Evolutionary conservation across 1,140 invertebrate species (phyloP).

Genomic region (Diabrotica virgifera): DNA sequence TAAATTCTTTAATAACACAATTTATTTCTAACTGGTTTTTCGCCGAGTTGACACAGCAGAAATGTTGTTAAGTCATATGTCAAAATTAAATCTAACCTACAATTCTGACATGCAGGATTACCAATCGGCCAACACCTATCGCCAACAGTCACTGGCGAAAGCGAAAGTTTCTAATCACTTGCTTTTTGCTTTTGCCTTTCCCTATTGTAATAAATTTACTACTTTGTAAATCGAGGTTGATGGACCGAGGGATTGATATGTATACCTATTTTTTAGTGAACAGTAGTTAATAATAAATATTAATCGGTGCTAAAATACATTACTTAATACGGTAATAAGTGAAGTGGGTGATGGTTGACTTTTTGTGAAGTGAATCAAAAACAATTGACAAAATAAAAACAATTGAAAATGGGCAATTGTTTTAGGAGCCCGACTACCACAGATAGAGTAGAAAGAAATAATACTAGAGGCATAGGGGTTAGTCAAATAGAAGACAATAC

Average conservation of each 20-base stretch:
- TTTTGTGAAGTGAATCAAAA: slow-evolving; percentile 30
- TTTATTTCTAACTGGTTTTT: neutral
- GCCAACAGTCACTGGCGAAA: slow-evolving; percentile 7
- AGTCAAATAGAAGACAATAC: slow-evolving; percentile 57
- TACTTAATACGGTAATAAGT: slow-evolving; percentile 6
- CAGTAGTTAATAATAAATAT: neutral
- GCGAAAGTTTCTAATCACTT: slow-evolving; percentile 27
- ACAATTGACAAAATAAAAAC: slow-evolving; percentile 6
- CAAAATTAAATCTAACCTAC: neutral
- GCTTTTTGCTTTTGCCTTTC: slow-evolving; percentile 26
- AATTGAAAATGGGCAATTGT: slow-evolving; percentile 64
- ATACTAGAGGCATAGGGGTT: slow-evolving; percentile 39
- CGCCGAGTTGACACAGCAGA: slow-evolving; percentile 1
- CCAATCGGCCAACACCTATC: neutral
- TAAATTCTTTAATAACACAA: neutral
- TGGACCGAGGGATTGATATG: slow-evolving; percentile 16
- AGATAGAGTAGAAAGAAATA: slow-evolving; percentile 62
- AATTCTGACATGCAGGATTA: neutral
- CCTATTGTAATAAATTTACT: slow-evolving; percentile 11
- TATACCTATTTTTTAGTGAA: neutral
- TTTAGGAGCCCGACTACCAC: slow-evolving; percentile 65
- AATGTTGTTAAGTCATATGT: neutral
- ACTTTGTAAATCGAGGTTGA: slow-evolving; percentile 23
- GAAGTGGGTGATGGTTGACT: slow-evolving; percentile 19
- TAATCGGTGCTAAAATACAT: slow-evolving; percentile 6